These are phyloP conservation scores for Macrostomum lignano DNA, from an alignment of 1,140 invertebrate species.

Conservation along the genomic window DNA sequence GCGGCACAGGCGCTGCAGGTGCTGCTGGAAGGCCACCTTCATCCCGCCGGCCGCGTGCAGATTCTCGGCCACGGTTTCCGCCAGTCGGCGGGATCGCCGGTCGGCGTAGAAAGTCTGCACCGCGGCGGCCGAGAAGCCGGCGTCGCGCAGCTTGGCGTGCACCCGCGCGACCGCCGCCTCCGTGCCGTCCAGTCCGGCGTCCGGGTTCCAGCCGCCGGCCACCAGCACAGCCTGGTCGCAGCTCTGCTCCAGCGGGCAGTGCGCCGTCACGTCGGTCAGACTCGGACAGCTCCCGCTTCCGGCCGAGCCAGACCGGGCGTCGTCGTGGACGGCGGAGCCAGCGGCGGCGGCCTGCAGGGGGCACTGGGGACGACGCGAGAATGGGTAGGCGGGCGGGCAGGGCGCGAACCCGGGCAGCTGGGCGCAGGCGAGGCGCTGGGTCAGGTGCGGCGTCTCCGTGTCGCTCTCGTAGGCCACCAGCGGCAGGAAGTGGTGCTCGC, in stretches of 20 bases:
- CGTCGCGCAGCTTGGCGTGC: constrained; percentile 25
- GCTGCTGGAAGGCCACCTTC: constrained; percentile 30
- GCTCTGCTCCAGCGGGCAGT: constrained; percentile 30
- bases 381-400: constrained; percentile 24
- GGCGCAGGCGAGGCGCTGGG: constrained; percentile 17
- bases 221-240: constrained; percentile 33
- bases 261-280: constrained; percentile 23
- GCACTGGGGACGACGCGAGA: constrained; percentile 20
- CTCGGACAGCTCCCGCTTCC: too few species aligned
- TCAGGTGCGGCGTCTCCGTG: constrained; percentile 6
- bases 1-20: constrained; percentile 28
- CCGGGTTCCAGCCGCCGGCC: constrained; percentile 32
- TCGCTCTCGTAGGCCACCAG: constrained; percentile 14
- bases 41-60: constrained; percentile 28
- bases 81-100: constrained; percentile 13
- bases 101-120: constrained; percentile 34
- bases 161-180: constrained; percentile 22
- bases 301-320: too few species aligned
- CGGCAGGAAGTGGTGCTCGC: constrained; percentile 30
- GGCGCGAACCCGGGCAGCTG: constrained; percentile 19
- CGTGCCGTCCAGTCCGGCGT: constrained; percentile 18
- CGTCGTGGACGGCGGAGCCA: too few species aligned
- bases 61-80: constrained; percentile 10
- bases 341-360: constrained; percentile 29
- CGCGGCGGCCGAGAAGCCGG: constrained; percentile 30